These are phyloP conservation scores for Spinus pinus DNA, from an alignment of 2,797 vertebrate species.

Conservation along the genomic window DNA sequence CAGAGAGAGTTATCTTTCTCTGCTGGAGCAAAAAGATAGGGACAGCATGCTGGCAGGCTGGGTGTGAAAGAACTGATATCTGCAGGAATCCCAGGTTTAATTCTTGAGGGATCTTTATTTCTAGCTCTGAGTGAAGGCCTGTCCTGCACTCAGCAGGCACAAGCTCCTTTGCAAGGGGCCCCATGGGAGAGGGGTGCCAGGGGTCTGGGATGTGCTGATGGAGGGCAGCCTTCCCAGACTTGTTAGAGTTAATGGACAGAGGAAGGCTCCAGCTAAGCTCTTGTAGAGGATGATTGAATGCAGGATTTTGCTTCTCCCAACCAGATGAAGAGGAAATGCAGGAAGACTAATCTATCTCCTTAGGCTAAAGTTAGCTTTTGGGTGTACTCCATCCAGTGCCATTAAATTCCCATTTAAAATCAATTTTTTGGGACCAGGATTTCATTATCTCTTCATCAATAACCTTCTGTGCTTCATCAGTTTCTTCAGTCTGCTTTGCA, in stretches of 20 bases:
- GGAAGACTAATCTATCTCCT: conserved; percentile 13
- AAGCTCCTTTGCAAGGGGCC: accelerated
- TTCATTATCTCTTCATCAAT: conserved; percentile 36
- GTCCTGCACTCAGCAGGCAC: neutral
- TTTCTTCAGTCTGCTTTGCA: neutral
- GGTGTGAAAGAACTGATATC: accelerated
- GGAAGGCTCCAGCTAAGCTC: neutral
- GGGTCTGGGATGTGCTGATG: neutral
- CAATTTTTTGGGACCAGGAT: neutral
- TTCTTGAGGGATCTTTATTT: neutral
- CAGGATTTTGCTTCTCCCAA: neutral
- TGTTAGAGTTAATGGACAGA: neutral
- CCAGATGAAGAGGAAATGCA: neutral
- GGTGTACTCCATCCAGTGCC: neutral
- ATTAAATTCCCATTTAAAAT: conserved; percentile 50
- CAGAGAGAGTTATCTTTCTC: neutral
- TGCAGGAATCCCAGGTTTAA: neutral
- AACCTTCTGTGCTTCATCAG: neutral
- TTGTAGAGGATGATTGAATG: neutral
- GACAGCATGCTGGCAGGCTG: neutral
- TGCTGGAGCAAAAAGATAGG: neutral
- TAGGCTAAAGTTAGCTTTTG: conserved; percentile 32
- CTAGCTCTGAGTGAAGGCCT: neutral
- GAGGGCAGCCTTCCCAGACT: neutral
- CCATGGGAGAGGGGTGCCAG: neutral